Conservation (phyloP, 2,797 vertebrate genomes). For the Phalloptychus januarius region DNA sequence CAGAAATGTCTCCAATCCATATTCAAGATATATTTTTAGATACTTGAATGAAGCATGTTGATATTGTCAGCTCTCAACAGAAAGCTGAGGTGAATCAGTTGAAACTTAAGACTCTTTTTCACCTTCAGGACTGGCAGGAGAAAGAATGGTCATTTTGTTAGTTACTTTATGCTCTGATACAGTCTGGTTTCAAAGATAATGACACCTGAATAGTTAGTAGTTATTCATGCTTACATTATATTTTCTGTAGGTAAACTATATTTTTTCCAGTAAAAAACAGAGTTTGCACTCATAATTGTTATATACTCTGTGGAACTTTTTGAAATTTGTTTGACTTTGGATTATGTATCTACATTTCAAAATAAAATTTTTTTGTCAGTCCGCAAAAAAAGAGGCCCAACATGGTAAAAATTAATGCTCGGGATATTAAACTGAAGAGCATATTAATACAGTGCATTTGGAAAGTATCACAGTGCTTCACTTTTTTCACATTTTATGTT, state of each 20-base stretch:
- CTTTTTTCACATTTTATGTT: background rate
- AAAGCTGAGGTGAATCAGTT: background rate
- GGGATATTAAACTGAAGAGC: background rate
- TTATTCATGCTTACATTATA: background rate
- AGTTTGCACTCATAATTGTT: background rate
- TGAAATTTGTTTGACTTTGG: background rate
- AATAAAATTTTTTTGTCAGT: background rate
- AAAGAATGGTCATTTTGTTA: background rate
- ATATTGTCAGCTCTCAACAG: background rate
- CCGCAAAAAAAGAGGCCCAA: background rate
- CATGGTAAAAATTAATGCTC: background rate
- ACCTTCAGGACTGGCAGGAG: background rate
- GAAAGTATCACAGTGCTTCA: background rate
- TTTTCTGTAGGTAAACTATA: background rate
- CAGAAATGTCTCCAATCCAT: background rate
- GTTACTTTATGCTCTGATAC: background rate
- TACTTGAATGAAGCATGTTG: background rate
- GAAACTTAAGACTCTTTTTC: background rate
- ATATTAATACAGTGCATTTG: background rate
- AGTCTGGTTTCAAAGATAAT: background rate
- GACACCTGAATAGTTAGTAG: background rate
- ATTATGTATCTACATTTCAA: background rate
- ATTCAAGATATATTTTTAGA: slow-evolving; percentile 3
- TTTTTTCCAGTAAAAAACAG: background rate
- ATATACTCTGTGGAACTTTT: background rate